Evolutionary conservation across 2,797 vertebrate genomes (phyloP), one percentile per base, ranked within the genome.

Genomic region (Fringilla coelebs): DNA sequence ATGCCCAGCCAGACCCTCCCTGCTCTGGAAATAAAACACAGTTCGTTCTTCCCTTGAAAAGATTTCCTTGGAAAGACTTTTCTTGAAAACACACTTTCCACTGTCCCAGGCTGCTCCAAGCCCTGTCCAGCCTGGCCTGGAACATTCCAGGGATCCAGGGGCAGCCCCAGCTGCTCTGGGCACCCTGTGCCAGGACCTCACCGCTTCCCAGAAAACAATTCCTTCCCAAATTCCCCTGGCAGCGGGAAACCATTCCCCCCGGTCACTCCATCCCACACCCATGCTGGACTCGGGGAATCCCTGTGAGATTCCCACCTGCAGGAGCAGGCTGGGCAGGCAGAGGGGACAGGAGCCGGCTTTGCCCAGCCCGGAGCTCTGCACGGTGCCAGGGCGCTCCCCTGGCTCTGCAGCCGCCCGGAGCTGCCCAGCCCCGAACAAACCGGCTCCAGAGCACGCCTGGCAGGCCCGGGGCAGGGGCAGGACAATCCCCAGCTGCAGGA

Each of bases 401-500:
- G 48, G 46, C 16, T 80, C 74, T 72, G 70, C 80, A 72, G 52
- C 67, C 11, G 8, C 3, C 11, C 5, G 52, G 1, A 6, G 28
- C 71, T 52, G 72, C 76, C 13, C 31, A 40, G 45, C 25, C 73
- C 8, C 9, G 31, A 40, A 12, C 2, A 24, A 88, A 83, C 60
- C 88, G 10, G 17, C 20, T 28, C 57, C 90, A 48, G 88, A 38
- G 57, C 6, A 3, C 6, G 1, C 57, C 25, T 36, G 25, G 63
- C 87, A 25, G 87, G 82, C 67, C 11, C 5, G n/a, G 49, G 66
- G 90, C 79, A 9, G 3, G 10, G 40, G 32, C 79, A 22, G 92
- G 72, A 52, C 63, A 45, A 89, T 86, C 78, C 80, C 67, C 88
- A 19, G 87, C 92, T 73, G 78, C 76, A 45, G 88, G 22, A 62